Evolutionary conservation across 2,113 vertebrate genomes (phyloP), one percentile per base, ranked within the genome.

Genomic region (Dendropsophus ebraccatus): DNA sequence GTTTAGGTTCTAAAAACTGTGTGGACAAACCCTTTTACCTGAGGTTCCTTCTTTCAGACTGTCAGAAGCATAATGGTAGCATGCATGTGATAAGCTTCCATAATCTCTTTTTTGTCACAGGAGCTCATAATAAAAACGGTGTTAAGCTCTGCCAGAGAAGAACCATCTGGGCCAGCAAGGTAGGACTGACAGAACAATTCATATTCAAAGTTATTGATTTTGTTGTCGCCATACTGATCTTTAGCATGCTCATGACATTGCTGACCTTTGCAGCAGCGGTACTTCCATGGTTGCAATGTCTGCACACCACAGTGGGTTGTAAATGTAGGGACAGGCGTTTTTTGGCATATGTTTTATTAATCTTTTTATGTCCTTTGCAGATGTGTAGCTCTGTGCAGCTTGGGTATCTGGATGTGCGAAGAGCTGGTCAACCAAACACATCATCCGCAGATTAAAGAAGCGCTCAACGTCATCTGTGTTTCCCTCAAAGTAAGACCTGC

Each of bases 371-470:
- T 80, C 35, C 45, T 90, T 93, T 91, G 50, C 92, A 99, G 98
- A 89, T 98, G 98, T 92, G 97, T 99, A 91, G 98, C 98, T 65
- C 94, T 99, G 90, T 99, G 98, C 89, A 99, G 97, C 91, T 94
- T 99, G 91, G 97, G 98, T 58, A 96, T 99, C 92, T 99, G 98
- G 98, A 95, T 99, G 88, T 98, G 97, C 90, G 97, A 99, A 89
- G 98, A 99, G 89, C 89, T 99, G 84, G 95, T 96, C 76, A 95
- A 97, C 37, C 96, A 96, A 84, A 98, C 97, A 62, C 95, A 95
- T 86, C 97, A 99, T 91, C 96, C 96, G 37, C 97, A 97, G 92
- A 99, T 99, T 88, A 99, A 98, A 91, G 98, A 99, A 88, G 98
- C 98, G 58, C 91, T 99, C 85, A 99, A 99, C 89, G 97, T 99